Percentiles rank a stretch among this genome's conserved stretches.
These are phyloP conservation scores for Pseudococcus jackbeardsleyi DNA, from an alignment of 2,888 invertebrate species.

Conservation along the genomic window DNA sequence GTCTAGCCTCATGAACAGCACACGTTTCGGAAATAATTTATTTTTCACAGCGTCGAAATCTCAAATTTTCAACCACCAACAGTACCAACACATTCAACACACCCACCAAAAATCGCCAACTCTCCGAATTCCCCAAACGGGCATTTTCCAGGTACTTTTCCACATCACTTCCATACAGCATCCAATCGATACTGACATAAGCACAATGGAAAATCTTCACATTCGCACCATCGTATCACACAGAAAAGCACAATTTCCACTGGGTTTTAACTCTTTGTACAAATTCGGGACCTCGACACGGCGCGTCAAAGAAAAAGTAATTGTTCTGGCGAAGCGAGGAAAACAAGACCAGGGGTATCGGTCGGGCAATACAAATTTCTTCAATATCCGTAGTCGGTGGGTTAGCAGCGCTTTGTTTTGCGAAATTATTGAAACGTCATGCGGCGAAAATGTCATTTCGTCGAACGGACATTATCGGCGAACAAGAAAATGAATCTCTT, in stretches of 20 bases:
- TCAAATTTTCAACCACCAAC: not conserved
- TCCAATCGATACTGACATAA: not conserved
- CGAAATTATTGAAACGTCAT: constrained; percentile 55
- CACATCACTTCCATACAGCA: not conserved
- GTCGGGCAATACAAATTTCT: constrained; percentile 42
- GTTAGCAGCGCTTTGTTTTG: constrained; percentile 49
- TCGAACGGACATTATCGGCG: constrained; percentile 33
- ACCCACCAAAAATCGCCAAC: not conserved
- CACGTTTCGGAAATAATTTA: too few species aligned
- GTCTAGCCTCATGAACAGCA: too few species aligned
- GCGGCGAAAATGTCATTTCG: constrained; percentile 60
- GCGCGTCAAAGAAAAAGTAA: not conserved
- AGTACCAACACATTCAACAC: not conserved
- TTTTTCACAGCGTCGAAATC: too few species aligned
- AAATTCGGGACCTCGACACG: not conserved
- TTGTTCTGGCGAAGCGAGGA: not conserved
- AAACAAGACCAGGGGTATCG: not conserved
- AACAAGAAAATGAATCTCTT: constrained; percentile 40
- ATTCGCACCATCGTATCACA: not conserved
- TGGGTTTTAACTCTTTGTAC: not conserved
- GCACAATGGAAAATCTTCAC: not conserved
- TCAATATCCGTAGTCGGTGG: constrained; percentile 55
- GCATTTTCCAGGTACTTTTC: not conserved
- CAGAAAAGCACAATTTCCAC: not conserved
- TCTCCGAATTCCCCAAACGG: not conserved